These are phyloP conservation scores for Scolopax rusticola DNA, from an alignment of 2,797 vertebrate species.

Conservation along the genomic window DNA sequence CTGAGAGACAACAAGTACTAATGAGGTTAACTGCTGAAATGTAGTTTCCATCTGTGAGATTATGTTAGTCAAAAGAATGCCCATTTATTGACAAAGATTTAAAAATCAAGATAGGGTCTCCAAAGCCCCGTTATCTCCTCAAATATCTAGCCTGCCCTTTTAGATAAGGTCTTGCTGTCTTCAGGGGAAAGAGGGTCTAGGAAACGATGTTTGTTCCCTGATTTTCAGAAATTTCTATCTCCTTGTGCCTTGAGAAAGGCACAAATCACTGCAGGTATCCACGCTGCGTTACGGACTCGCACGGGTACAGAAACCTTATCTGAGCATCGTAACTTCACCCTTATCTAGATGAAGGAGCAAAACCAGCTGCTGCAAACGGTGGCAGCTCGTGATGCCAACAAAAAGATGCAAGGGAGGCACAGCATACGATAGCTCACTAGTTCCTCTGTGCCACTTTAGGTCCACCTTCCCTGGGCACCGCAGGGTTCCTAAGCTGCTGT, in stretches of 20 bases:
- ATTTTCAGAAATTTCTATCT: neutral
- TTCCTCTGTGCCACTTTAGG: neutral
- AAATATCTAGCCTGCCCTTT: neutral
- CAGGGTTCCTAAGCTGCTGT: neutral
- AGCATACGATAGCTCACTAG: fast-evolving
- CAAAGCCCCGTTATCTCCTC: neutral
- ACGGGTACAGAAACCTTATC: neutral
- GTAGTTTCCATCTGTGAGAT: neutral
- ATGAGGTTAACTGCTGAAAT: neutral
- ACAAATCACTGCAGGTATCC: neutral
- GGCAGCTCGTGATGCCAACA: neutral
- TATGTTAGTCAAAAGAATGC: neutral
- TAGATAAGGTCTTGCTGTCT: neutral
- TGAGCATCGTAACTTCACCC: neutral
- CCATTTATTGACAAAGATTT: neutral
- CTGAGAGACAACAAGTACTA: neutral
- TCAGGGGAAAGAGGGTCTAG: neutral
- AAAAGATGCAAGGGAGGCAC: too few species aligned
- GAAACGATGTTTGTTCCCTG: neutral
- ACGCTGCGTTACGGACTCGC: fast-evolving
- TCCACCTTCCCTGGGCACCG: neutral
- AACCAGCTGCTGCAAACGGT: neutral
- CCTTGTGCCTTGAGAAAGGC: neutral
- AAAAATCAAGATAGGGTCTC: neutral
- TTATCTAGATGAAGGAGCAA: neutral